Percentiles rank a stretch among this genome's conserved stretches.
Evolutionary conservation across 2,888 invertebrate species (phyloP).

Genomic region (Epicampocera succincta): DNA sequence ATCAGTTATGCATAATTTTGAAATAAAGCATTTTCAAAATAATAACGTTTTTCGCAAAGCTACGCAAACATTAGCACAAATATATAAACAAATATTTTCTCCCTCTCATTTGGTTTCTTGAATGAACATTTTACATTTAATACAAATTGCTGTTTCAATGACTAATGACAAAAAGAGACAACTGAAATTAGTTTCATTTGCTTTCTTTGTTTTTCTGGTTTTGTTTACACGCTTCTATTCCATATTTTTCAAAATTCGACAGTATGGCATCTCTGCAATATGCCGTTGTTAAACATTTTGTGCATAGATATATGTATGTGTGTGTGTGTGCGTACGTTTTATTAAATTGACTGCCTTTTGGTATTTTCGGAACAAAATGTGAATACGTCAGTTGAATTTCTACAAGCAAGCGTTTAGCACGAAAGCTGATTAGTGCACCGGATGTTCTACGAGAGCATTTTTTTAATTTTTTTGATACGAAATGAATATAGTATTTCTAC

Average conservation of each 20-base stretch:
- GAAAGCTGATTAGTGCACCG: neutral
- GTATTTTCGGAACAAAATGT: slow-evolving; percentile 5
- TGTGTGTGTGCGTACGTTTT: neutral
- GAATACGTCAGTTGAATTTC: slow-evolving; percentile 53
- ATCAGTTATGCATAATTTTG: slow-evolving; percentile 58
- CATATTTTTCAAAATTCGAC: neutral
- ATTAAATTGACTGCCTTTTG: slow-evolving; percentile 18
- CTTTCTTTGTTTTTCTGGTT: neutral
- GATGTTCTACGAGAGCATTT: neutral
- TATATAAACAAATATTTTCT: slow-evolving; percentile 6
- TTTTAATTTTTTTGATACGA: slow-evolving; percentile 22
- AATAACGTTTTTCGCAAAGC: slow-evolving; percentile 47
- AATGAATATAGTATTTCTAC: slow-evolving; percentile 30
- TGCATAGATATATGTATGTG: neutral
- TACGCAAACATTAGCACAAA: neutral
- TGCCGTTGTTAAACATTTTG: neutral
- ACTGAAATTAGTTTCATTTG: neutral
- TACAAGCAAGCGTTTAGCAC: slow-evolving; percentile 41
- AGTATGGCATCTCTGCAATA: slow-evolving; percentile 44
- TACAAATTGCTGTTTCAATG: neutral
- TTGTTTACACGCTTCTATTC: slow-evolving; percentile 33
- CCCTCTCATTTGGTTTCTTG: neutral
- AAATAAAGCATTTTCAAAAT: slow-evolving; percentile 58
- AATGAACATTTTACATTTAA: neutral
- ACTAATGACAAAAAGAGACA: slow-evolving; percentile 21